Evolutionary conservation across 2,888 invertebrate genomes (phyloP).

Genomic region (Scotopteryx bipunctaria): DNA sequence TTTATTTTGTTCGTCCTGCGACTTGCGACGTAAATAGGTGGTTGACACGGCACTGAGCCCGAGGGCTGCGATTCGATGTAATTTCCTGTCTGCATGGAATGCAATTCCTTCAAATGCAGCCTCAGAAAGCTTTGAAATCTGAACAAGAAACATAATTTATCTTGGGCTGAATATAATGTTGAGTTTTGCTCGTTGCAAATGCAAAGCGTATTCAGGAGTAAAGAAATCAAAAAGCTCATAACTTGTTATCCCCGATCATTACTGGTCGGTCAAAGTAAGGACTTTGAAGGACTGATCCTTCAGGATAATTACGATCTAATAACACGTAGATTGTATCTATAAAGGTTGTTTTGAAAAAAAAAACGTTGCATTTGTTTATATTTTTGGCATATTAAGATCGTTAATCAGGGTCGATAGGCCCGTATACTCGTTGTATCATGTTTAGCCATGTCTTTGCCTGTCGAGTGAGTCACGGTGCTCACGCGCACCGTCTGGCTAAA

Average conservation of each 20-base stretch:
- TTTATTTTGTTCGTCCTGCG: constrained; percentile 75
- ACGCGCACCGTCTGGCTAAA: constrained; percentile 62
- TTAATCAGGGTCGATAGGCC: not conserved
- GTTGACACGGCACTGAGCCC: constrained; percentile 67
- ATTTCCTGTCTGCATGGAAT: constrained; percentile 20
- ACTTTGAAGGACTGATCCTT: too few species aligned
- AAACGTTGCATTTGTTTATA: too few species aligned
- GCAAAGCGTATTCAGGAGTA: too few species aligned
- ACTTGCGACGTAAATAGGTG: constrained; percentile 80
- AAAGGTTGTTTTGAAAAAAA: too few species aligned
- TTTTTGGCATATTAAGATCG: not conserved
- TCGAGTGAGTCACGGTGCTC: constrained; percentile 43
- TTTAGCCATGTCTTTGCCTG: constrained; percentile 18
- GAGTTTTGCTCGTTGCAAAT: too few species aligned
- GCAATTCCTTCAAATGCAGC: not conserved
- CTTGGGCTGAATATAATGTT: too few species aligned
- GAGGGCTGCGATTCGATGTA: constrained; percentile 22
- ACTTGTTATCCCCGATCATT: too few species aligned
- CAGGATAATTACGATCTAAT: too few species aligned
- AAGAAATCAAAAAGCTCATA: too few species aligned
- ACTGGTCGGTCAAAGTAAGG: too few species aligned
- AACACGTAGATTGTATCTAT: too few species aligned
- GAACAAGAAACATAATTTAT: not conserved
- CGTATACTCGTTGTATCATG: constrained; percentile 16
- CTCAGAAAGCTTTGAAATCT: not conserved